Percentiles rank a stretch among this genome's conserved stretches.
phyloP scores from a whole-genome alignment of 2,888 invertebrate genomes.

The Drosophila gaucha region DNA sequence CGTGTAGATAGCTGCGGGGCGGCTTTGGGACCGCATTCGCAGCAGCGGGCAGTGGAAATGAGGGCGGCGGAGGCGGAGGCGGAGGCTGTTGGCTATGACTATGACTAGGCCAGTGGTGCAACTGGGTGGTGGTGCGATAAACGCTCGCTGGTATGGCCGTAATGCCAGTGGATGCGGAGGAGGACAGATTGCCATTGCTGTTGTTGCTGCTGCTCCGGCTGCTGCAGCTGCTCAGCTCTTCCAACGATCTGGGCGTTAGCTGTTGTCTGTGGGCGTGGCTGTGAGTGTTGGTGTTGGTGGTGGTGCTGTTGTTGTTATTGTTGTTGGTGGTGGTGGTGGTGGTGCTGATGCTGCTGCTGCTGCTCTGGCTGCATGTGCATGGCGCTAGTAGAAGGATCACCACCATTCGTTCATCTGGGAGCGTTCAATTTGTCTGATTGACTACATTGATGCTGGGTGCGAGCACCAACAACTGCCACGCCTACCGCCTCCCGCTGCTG shows the following conservation, averaged over 20 bases:
- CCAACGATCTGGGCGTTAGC: no score
- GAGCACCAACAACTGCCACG: not conserved
- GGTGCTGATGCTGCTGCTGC: slow-evolving; percentile 62
- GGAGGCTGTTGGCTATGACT: slow-evolving; percentile 58
- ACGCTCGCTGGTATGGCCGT: slow-evolving; percentile 81
- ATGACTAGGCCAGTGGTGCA: slow-evolving; percentile 67
- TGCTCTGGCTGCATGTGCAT: slow-evolving; percentile 79
- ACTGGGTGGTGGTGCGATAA: slow-evolving; percentile 35
- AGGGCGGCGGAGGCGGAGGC: not conserved
- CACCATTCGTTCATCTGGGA: slow-evolving; percentile 85
- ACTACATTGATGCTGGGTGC: slow-evolving; percentile 55
- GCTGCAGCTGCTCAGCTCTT: slow-evolving; percentile 20
- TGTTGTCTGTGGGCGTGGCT: slow-evolving; percentile 14
- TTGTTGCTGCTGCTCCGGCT: slow-evolving; percentile 35
- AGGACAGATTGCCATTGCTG: slow-evolving; percentile 70
- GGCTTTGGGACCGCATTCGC: slow-evolving; percentile 83
- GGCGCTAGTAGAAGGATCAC: slow-evolving; percentile 85
- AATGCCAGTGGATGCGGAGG: slow-evolving; percentile 83
- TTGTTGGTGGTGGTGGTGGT: slow-evolving; percentile 28
- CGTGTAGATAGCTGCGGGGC: slow-evolving; percentile 69
- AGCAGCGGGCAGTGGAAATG: slow-evolving; percentile 19
- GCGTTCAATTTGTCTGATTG: slow-evolving; percentile 51
- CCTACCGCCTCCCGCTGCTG: slow-evolving; percentile 11
- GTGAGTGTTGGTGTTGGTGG: slow-evolving; percentile 18
- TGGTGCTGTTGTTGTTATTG: slow-evolving; percentile 22